Conservation (phyloP, 2,113 vertebrate species). For the Perccottus glenii region DNA sequence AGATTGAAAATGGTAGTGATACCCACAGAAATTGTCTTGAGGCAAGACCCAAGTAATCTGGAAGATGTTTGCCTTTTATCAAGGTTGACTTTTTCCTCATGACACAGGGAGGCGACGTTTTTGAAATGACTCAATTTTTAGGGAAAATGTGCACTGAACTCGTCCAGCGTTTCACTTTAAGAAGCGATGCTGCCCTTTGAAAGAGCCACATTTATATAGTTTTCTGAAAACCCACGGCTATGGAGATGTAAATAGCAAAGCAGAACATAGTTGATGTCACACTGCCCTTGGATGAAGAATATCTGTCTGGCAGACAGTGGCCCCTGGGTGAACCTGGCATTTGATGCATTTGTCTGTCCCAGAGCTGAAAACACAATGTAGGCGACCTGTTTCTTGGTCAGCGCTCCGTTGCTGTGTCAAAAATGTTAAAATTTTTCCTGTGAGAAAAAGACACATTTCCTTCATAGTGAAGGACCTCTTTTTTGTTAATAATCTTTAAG, state of each 20-base stretch:
- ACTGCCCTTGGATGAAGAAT: conserved; percentile 61
- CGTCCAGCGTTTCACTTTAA: conserved; percentile 37
- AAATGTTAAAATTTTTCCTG: conserved; percentile 15
- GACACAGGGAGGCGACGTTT: conserved; percentile 55
- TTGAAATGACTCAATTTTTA: conserved; percentile 63
- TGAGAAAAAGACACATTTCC: background rate
- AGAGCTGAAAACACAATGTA: conserved; percentile 46
- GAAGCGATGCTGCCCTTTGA: conserved; percentile 54
- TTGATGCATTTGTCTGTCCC: conserved; percentile 66
- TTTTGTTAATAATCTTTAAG: background rate
- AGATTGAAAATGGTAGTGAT: conserved; percentile 56
- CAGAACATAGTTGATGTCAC: conserved; percentile 45
- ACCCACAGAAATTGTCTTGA: conserved; percentile 34
- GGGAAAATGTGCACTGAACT: conserved; percentile 68
- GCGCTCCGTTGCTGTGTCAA: conserved; percentile 17
- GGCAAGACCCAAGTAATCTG: conserved; percentile 44
- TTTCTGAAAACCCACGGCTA: conserved; percentile 27
- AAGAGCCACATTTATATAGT: conserved; percentile 34
- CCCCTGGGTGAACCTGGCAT: conserved; percentile 67
- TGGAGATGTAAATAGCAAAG: conserved; percentile 52
- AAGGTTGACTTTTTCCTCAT: conserved; percentile 71
- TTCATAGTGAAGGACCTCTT: background rate
- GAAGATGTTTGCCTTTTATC: conserved; percentile 65
- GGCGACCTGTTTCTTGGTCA: conserved; percentile 22
- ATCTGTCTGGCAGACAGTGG: conserved; percentile 49